Base-by-base conservation (phyloP, 2,113 vertebrate genomes). In the Loxodonta africana region DNA sequence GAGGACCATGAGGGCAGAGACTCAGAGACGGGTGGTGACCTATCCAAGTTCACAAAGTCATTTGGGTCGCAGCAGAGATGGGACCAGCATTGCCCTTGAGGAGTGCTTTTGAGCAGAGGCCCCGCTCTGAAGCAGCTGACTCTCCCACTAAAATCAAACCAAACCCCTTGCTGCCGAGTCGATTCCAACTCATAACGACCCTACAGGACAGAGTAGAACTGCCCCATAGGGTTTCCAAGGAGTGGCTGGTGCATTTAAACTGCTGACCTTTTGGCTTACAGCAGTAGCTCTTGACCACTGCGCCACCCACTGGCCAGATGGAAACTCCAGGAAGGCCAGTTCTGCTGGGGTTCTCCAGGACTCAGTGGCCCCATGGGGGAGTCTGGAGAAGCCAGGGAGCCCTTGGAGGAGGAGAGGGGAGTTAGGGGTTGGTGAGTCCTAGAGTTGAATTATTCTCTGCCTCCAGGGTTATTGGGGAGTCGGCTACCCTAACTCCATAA, bases 351-450 rank as follows among this genome's bases (percentile, higher is more conserved):
- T n/a, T 83, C 5, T 5, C 15, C n/a, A 46, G 62, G 65, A 86
- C 9, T 37, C 30, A 3, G 33, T 2, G 30, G 11, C 28, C 23
- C 2, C 1, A 4, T 33, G n/a, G 0, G 0, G 28, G 62, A 76
- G 20, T n/a, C 7, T 78, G 44, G 78, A 74, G n/a, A 76, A 65
- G 30, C 30, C 51, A 0, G 23, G 51, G 0, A 33, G 20, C 33
- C 23, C 12, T 67, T 33, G 30, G 41, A 80, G 69, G 76, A 44
- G 37, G 76, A 44, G 37, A 20, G 37, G 28, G 48, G 33, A 71
- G 6, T 17, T 80, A 20, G 26, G 18, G 10, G 46, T 46, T 73
- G 28, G 46, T 1, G 14, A 28, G 15, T 23, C n/a, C 15, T 60
- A 11, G 17, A 23, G 30, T 77, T 88, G 85, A 60, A n/a, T 85